Evolutionary conservation across 64 coral and sea anemone genomes (phyloP).

Genomic region (Montipora efflorescens): DNA sequence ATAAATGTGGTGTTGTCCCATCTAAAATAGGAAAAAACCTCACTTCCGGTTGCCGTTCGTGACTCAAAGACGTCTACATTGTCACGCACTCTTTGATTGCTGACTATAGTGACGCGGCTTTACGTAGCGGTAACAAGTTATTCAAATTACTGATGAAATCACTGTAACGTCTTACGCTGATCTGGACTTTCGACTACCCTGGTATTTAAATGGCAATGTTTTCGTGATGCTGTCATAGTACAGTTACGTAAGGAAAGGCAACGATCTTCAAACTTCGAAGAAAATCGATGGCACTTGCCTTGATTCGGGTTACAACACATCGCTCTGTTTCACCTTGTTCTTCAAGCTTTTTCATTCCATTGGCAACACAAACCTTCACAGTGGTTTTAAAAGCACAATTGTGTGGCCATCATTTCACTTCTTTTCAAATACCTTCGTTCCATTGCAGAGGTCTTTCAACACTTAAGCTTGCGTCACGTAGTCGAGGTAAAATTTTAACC

Average conservation of each 20-base stretch:
- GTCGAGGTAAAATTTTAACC: neutral
- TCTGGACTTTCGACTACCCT: neutral
- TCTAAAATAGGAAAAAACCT: too few species aligned
- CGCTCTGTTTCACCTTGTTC: neutral
- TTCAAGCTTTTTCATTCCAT: neutral
- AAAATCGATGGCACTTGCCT: neutral
- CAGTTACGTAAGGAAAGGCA: neutral
- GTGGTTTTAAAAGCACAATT: neutral
- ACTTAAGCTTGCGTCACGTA: too few species aligned
- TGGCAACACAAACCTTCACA: neutral
- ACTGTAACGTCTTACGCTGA: neutral
- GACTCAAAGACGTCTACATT: too few species aligned
- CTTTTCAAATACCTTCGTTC: neutral
- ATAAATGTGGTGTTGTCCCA: too few species aligned
- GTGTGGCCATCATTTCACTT: neutral
- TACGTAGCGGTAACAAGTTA: neutral
- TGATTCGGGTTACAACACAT: neutral
- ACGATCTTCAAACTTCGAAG: neutral
- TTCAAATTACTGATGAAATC: slow-evolving; percentile 5
- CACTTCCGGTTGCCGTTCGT: too few species aligned
- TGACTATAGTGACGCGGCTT: neutral
- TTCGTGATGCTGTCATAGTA: neutral
- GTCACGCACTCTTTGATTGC: too few species aligned
- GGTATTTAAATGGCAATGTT: neutral
- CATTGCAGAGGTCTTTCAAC: neutral